Evolutionary conservation across 1,140 invertebrate species (phyloP), one percentile per base, ranked within the genome.

Genomic region (Drosophila nigrodunni): DNA sequence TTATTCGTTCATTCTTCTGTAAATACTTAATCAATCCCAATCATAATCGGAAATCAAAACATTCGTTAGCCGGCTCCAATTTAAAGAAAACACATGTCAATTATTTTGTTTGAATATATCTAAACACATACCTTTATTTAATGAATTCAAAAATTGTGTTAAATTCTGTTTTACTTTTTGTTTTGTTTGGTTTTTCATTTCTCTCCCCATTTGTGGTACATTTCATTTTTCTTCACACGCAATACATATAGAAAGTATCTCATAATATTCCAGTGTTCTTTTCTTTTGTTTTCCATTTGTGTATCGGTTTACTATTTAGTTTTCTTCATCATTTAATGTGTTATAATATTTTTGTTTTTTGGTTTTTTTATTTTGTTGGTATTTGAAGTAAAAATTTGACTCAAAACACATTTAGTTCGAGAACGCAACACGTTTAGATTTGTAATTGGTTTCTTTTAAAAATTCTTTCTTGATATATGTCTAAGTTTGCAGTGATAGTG

Each of bases 121-220:
- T 89, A 89, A 89, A 89, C 85, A 89, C 85, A 89, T 89, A 89
- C 86, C 86, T 89, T 89, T 89, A 90, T 89, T 88, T 89, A 89
- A 89, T 89, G 86, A 89, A 89, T 89, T 89, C 85, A 89, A 89
- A 89, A 89, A 89, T 89, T 89, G 85, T 90, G 85, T 89, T 88
- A 80, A 88, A 88, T 89, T 88, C 85, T 89, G 76, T 78, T 80
- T 82, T 80, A 73, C 69, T 52, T 78, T 75, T 75, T 78, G 37
- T 75, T 76, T 74, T 69, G 34, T 64, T 73, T 78, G 41, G 47
- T 47, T 39, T 78, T 68, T 39, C 50, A 58, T 62, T 74, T 43
- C 43, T 46, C 30, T 68, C 49, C 52, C 52, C 65, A 55, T 77
- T 78, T 78, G 66, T 85, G 78, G 62, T 86, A 78, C 78, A 86